Evolutionary conservation across 2,797 vertebrate species (phyloP).

Genomic region (Pangasius mekongensis): DNA sequence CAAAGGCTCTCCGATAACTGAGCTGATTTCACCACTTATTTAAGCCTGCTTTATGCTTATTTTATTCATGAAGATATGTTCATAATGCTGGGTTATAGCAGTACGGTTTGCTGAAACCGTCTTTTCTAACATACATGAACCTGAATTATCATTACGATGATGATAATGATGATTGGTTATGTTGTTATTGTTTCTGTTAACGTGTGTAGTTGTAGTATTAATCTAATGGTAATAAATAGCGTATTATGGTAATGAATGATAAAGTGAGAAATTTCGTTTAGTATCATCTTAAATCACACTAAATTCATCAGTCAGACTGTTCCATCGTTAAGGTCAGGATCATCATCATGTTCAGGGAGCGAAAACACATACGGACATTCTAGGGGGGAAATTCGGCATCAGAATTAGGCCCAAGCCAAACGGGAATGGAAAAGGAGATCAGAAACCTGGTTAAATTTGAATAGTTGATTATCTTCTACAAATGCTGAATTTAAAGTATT

Average conservation of each 20-base stretch:
- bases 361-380: not conserved
- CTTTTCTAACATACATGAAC: not conserved
- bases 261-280: not conserved
- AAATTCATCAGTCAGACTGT: not conserved
- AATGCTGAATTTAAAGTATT: not conserved
- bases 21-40: conserved; percentile 50
- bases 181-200: not conserved
- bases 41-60: conserved; percentile 39
- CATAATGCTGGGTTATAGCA: not conserved
- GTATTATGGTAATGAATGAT: too few species aligned
- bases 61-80: conserved; percentile 53
- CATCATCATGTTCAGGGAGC: not conserved
- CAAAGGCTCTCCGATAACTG: conserved; percentile 51
- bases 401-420: not conserved
- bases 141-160: not conserved
- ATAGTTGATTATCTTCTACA: not conserved
- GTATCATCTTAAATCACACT: not conserved
- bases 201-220: not conserved
- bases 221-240: not conserved
- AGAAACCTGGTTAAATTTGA: not conserved
- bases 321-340: not conserved
- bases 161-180: not conserved
- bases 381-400: too few species aligned
- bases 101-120: not conserved
- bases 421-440: not conserved